Percentiles rank a stretch among this genome's conserved stretches.
Conservation (phyloP, 2,888 invertebrate genomes). For the Philhelius pedissequus region DNA sequence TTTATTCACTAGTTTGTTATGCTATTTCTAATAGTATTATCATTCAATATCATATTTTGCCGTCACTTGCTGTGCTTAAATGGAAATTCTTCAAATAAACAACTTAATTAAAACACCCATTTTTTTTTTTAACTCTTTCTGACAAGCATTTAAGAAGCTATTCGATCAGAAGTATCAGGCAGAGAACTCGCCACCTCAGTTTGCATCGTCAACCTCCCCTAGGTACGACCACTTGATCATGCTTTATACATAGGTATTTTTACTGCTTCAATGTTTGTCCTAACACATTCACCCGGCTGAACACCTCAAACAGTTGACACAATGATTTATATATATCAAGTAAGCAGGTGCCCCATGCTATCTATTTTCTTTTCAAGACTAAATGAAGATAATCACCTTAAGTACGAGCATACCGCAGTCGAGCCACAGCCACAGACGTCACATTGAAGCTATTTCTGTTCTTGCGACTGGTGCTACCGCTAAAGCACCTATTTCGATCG, state of each 20-base stretch:
- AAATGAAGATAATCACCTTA: conserved; percentile 29
- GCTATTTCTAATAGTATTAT: no score
- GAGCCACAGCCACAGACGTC: not conserved
- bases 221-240: not conserved
- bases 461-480: not conserved
- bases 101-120: conserved; percentile 23
- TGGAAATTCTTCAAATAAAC: not conserved
- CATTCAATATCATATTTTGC: not conserved
- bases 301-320: conserved; percentile 55
- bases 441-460: not conserved
- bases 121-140: not conserved
- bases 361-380: conserved; percentile 2
- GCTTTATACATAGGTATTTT: not conserved
- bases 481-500: not conserved
- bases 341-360: conserved; percentile 46
- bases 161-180: not conserved
- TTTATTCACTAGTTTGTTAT: no score
- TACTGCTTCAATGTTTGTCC: conserved; percentile 15
- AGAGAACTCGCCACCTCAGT: not conserved
- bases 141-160: conserved; percentile 4
- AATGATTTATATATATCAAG: conserved; percentile 55
- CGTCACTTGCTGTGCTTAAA: not conserved
- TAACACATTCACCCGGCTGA: conserved; percentile 25
- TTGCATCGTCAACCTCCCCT: not conserved
- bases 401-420: conserved; percentile 6